phyloP scores from a whole-genome alignment of 2,797 vertebrate species.

The Xenopus petersii region DNA sequence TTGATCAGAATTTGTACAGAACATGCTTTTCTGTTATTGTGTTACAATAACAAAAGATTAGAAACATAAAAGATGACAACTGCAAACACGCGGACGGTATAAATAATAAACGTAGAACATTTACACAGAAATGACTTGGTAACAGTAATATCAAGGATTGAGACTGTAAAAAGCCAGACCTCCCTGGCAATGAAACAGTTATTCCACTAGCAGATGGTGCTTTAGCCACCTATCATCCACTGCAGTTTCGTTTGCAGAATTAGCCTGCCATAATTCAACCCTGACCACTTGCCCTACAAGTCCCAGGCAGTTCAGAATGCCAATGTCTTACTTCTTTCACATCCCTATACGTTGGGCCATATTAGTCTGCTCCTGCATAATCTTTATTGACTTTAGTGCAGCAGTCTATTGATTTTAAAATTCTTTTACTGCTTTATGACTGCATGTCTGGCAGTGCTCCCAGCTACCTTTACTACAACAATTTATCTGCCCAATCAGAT shows the following conservation, averaged over 20 bases:
- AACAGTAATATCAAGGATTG: no score
- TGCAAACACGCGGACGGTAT: no score
- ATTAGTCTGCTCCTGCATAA: constrained; percentile 48
- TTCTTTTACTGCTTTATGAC: constrained; percentile 49
- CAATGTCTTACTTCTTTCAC: constrained; percentile 32
- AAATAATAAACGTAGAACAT: no score
- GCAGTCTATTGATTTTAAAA: constrained; percentile 49
- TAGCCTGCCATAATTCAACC: constrained; percentile 32
- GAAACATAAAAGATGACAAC: no score
- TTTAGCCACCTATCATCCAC: background rate
- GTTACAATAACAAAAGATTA: no score
- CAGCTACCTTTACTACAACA: constrained; percentile 38
- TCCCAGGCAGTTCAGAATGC: constrained; percentile 43
- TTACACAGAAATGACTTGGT: no score
- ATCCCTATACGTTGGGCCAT: constrained; percentile 30
- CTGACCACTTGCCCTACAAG: constrained; percentile 39
- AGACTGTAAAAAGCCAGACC: no score
- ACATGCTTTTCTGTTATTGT: no score
- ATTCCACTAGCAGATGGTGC: constrained; percentile 7
- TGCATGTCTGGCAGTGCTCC: constrained; percentile 41
- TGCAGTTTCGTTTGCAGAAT: constrained; percentile 1
- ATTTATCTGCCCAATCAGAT: constrained; percentile 46
- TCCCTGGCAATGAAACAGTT: background rate
- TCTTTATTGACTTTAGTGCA: constrained; percentile 50
- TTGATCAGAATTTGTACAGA: no score